Evolutionary conservation across 2,888 invertebrate genomes (phyloP), one percentile per base, ranked within the genome.

Genomic region (Archips xylosteana): DNA sequence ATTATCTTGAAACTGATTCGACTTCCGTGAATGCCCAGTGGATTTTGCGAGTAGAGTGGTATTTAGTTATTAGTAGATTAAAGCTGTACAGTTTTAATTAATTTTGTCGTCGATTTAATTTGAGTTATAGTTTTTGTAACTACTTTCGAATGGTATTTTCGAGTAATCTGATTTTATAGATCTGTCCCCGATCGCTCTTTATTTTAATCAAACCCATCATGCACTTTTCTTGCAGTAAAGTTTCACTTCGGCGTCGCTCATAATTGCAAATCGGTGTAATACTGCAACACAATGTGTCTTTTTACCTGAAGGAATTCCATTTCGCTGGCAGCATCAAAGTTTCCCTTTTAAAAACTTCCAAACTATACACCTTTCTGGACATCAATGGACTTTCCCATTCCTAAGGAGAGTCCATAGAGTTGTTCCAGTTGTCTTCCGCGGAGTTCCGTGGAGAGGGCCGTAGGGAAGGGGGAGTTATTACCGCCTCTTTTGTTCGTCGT

Each of bases 291-390:
- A 69, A 49, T 65, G 64, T 72, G 45, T 75, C 51, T 68, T 45
- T 75, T 62, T 71, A 63, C 66, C 49, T 57, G 61, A 71, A 75
- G 68, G 71, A 78, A 78, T 77, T 77, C 76, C 75, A 67, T 68
- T 70, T 71, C 72, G 51, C 68, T 60, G 61, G 70, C 67, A 72
- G 62, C 77, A 71, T 81, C 69, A 75, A 90, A 89, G 87, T 89
- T 89, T 89, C 78, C 76, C 82, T 86, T 88, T 87, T 64, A 86
- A 88, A 89, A 85, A 84, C 87, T 85, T 81, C 80, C 79, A 85
- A 88, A 88, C 87, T 86, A 84, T 85, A 85, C 85, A 88, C 89
- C 85, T 87, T 86, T 82, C 79, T 87, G 87, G 87, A 87, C 89
- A 84, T 89, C 89, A 91, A 89, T 89, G 88, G 87, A 88, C 86